These are phyloP conservation scores for Coptodon rendalli DNA, from an alignment of 2,113 vertebrate species.

Conservation along the genomic window DNA sequence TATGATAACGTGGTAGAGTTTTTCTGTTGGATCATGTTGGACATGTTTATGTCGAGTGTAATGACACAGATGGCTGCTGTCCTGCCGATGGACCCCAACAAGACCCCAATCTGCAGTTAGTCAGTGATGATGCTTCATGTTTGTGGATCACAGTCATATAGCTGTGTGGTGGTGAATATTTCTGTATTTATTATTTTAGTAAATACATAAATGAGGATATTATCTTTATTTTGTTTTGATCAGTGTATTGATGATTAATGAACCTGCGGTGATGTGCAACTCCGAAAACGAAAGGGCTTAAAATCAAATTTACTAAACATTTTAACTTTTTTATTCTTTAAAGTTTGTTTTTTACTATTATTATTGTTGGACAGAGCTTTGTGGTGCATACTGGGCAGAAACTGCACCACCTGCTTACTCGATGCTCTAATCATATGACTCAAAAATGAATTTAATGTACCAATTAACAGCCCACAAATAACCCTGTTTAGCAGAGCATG, in stretches of 20 bases:
- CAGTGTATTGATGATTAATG: neutral
- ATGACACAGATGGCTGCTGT: neutral
- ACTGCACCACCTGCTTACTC: neutral
- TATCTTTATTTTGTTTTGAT: neutral
- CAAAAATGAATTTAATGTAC: neutral
- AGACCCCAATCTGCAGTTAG: neutral
- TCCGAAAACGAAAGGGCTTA: accelerated
- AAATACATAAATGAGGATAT: neutral
- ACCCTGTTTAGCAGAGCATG: neutral
- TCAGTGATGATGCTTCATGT: accelerated
- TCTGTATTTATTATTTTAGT: neutral
- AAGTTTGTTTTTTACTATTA: neutral
- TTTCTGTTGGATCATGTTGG: neutral
- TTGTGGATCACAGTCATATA: neutral
- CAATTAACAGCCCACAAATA: neutral
- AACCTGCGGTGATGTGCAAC: accelerated
- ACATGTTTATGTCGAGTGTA: neutral
- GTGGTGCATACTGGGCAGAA: neutral
- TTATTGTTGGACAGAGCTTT: neutral
- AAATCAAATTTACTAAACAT: neutral
- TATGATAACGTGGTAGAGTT: neutral
- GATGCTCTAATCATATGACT: accelerated
- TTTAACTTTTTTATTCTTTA: neutral
- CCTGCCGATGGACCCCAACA: neutral
- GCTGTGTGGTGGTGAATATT: neutral